These are phyloP conservation scores for Melipona bicolor DNA, from an alignment of 2,888 invertebrate genomes.

Conservation along the genomic window DNA sequence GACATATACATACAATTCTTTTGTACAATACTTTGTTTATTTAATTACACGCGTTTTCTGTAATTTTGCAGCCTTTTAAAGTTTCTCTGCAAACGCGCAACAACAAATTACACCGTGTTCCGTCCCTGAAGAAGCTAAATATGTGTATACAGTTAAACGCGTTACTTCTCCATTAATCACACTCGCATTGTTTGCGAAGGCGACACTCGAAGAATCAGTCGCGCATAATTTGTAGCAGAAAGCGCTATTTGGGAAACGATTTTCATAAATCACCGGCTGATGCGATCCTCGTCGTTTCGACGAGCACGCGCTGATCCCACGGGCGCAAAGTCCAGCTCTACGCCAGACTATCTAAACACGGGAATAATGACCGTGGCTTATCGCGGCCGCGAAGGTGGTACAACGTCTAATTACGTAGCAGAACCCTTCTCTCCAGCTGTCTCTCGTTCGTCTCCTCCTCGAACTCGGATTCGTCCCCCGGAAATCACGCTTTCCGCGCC, in stretches of 20 bases:
- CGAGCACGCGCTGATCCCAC: slow-evolving; percentile 54
- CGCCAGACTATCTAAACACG: slow-evolving; percentile 82
- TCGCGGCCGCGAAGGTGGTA: slow-evolving; percentile 77
- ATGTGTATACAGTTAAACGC: neutral
- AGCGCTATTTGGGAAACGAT: slow-evolving; percentile 41
- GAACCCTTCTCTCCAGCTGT: slow-evolving; percentile 28
- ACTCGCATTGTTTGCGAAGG: neutral
- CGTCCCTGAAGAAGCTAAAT: too few species aligned
- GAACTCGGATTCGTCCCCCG: slow-evolving; percentile 41
- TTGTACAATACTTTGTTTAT: too few species aligned
- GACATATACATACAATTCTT: too few species aligned
- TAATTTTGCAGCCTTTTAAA: too few species aligned
- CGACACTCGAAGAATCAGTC: slow-evolving; percentile 2
- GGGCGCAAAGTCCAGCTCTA: slow-evolving; percentile 36
- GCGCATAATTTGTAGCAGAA: slow-evolving; percentile 41
- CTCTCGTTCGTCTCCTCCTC: neutral
- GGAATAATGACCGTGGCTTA: slow-evolving; percentile 82
- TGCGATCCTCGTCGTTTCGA: slow-evolving; percentile 51
- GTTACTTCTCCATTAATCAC: neutral
- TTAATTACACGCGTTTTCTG: too few species aligned
- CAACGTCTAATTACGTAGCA: slow-evolving; percentile 82
- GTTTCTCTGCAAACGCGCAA: too few species aligned
- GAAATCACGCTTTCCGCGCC: slow-evolving; percentile 1
- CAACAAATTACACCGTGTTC: neutral
- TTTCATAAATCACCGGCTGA: slow-evolving; percentile 50